Conservation (phyloP, 2,888 invertebrate species). For the Platypus cylindrus region DNA sequence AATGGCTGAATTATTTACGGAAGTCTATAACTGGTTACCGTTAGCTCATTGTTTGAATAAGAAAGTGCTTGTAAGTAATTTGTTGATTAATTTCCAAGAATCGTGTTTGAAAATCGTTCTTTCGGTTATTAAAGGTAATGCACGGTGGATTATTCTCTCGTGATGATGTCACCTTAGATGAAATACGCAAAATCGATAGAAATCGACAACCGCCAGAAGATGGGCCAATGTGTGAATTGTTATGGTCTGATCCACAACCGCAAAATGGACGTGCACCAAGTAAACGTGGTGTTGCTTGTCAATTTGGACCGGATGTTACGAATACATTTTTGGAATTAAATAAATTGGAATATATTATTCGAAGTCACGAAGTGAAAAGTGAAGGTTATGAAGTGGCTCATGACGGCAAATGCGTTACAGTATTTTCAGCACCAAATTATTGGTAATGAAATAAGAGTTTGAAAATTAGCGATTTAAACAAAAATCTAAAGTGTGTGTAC, state of each 20-base stretch:
- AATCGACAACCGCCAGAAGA: slow-evolving; percentile 96
- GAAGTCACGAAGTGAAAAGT: slow-evolving; percentile 96
- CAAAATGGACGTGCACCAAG: slow-evolving; percentile 80
- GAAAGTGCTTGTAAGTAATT: slow-evolving; percentile 50
- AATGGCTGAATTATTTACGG: slow-evolving; percentile 96
- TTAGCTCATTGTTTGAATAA: slow-evolving; percentile 90
- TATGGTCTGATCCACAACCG: slow-evolving; percentile 98
- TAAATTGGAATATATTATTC: slow-evolving; percentile 82
- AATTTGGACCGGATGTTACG: slow-evolving; percentile 98
- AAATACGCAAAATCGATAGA: slow-evolving; percentile 77
- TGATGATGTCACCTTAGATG: slow-evolving; percentile 85
- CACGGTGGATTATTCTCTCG: slow-evolving; percentile 96
- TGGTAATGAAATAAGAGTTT: slow-evolving; percentile 48
- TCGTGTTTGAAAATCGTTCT: no score
- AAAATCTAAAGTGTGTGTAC: no score
- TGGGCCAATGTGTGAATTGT: slow-evolving; percentile 91
- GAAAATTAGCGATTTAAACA: not conserved
- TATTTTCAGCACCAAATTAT: slow-evolving; percentile 99
- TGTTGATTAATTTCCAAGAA: not conserved
- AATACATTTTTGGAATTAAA: slow-evolving; percentile 71
- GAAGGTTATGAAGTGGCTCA: slow-evolving; percentile 94
- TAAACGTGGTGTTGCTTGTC: slow-evolving; percentile 94
- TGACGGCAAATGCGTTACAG: slow-evolving; percentile 92
- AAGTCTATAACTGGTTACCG: slow-evolving; percentile 97
- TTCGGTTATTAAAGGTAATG: slow-evolving; percentile 56